These are phyloP conservation scores for Sinocyclocheilus grahami DNA, from an alignment of 2,113 vertebrate genomes.

Conservation along the genomic window DNA sequence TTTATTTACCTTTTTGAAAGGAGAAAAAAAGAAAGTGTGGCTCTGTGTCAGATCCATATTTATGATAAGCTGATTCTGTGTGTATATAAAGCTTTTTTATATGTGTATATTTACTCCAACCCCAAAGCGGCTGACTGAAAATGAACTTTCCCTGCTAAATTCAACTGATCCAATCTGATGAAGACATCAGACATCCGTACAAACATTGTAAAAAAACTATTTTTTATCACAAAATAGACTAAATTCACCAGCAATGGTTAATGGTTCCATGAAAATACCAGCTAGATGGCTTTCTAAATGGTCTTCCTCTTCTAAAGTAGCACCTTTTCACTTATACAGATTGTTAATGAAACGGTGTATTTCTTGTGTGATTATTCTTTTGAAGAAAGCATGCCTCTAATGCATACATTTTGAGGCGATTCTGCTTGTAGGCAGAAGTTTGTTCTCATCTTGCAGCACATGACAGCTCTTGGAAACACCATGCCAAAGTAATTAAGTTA, in stretches of 20 bases:
- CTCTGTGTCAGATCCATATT: slow-evolving; percentile 79
- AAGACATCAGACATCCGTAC: neutral
- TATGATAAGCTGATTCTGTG: slow-evolving; percentile 66
- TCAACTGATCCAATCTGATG: slow-evolving; percentile 7
- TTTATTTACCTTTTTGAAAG: slow-evolving; percentile 60
- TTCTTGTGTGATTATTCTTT: neutral
- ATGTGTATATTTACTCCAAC: slow-evolving; percentile 25
- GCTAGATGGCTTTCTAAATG: neutral
- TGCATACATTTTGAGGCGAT: neutral
- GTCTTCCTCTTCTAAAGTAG: slow-evolving; percentile 24
- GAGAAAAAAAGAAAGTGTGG: slow-evolving; percentile 58
- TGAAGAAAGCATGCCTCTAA: neutral
- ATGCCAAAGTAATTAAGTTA: neutral
- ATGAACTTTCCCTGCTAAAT: slow-evolving; percentile 12
- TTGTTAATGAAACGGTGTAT: neutral
- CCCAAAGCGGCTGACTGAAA: slow-evolving; percentile 46
- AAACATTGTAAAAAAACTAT: no score
- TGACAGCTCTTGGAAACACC: neutral
- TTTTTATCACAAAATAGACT: neutral
- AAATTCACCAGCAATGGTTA: slow-evolving; percentile 45
- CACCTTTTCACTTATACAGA: neutral
- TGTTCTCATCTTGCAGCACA: neutral
- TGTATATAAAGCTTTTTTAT: slow-evolving; percentile 56
- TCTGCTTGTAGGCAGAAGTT: neutral
- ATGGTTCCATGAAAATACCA: slow-evolving; percentile 9